phyloP scores from a whole-genome alignment of 2,113 vertebrate genomes.

The Crotophaga sulcirostris region DNA sequence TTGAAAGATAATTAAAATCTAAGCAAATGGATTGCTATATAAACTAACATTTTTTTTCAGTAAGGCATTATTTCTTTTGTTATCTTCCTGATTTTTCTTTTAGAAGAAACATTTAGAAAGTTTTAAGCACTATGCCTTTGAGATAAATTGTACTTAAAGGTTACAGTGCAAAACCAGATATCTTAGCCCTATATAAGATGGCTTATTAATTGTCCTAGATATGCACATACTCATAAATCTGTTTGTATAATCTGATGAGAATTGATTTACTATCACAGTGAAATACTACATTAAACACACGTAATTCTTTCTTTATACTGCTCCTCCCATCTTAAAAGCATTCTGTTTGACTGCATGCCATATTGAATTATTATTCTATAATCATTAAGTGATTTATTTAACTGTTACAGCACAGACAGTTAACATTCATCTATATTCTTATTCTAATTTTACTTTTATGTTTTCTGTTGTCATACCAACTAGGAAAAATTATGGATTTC shows the following conservation, averaged over 20 bases:
- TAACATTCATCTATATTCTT: conserved; percentile 14
- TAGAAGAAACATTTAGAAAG: not conserved
- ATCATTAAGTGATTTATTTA: conserved; percentile 31
- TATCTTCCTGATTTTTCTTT: not conserved
- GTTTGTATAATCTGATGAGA: conserved; percentile 2
- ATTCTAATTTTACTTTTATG: conserved; percentile 3
- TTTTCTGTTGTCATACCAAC: conserved; percentile 10
- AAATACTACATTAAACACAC: conserved; percentile 1
- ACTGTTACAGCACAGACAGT: not conserved
- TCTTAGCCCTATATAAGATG: not conserved
- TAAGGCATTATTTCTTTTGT: not conserved
- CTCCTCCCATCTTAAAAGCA: not conserved
- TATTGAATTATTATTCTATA: not conserved
- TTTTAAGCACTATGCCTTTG: not conserved
- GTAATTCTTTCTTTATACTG: not conserved
- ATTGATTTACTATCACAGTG: conserved; percentile 25
- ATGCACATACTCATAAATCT: not conserved
- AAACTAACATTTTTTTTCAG: not conserved
- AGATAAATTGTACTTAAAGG: conserved; percentile 13
- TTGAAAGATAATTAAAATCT: not conserved
- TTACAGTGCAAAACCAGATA: not conserved
- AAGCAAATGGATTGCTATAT: not conserved
- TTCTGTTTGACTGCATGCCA: not conserved
- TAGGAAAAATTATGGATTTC: conserved; percentile 14
- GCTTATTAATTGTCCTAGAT: conserved; percentile 22